A percentile compares a stretch with the other conserved stretches of the same genome.
phyloP scores from a whole-genome alignment of 2,113 vertebrate genomes.

The Canis aureus region DNA sequence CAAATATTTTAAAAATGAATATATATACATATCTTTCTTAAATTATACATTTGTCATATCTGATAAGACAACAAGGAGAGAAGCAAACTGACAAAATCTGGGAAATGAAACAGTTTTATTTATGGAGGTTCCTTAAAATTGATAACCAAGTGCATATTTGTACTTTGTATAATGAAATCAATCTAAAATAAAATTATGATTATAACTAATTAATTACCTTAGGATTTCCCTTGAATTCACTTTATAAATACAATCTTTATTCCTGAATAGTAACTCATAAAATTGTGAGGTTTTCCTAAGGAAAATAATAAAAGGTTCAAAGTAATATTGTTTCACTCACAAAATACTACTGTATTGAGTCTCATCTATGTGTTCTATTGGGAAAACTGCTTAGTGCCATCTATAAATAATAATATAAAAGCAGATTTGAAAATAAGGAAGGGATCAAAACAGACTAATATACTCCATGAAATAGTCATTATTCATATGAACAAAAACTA shows the following conservation, averaged over 20 bases:
- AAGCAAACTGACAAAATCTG: not conserved
- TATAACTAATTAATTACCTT: conserved; percentile 42
- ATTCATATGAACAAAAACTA: not conserved
- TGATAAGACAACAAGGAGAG: not conserved
- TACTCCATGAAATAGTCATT: not conserved
- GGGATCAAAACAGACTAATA: not conserved
- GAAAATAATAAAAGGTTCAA: not conserved
- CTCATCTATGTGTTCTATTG: not conserved
- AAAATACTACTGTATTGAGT: not conserved
- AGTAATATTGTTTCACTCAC: not conserved
- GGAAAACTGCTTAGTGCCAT: not conserved
- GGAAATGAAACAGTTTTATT: not conserved
- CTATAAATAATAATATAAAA: not conserved
- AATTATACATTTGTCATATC: not conserved
- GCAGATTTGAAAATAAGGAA: not conserved
- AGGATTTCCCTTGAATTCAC: not conserved
- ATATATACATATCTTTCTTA: not conserved
- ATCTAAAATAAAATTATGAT: not conserved
- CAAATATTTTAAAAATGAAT: not conserved
- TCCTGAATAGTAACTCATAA: not conserved
- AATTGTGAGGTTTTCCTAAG: not conserved
- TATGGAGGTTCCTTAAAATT: not conserved
- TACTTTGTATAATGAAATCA: not conserved
- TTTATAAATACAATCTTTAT: conserved; percentile 42
- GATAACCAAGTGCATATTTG: not conserved